Percentiles rank a stretch among this genome's conserved stretches.
Evolutionary conservation across 92 coral and sea anemone species (phyloP).

Genomic region (Siderastrea siderea): DNA sequence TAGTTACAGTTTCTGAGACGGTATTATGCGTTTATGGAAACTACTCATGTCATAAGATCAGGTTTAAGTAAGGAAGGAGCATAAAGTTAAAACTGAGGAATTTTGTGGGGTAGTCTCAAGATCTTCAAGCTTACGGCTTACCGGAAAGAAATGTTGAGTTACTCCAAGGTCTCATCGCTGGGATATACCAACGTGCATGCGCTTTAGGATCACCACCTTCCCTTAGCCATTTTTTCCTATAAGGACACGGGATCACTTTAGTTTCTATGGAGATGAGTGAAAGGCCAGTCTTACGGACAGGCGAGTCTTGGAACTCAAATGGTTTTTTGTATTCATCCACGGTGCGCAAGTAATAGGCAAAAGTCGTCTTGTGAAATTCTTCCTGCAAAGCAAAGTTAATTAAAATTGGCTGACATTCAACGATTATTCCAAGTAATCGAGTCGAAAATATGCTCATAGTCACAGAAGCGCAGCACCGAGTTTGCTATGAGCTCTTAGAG

Average conservation of each 20-base stretch:
- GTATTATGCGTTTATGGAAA: no score
- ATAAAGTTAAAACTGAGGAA: no score
- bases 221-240: constrained; percentile 74
- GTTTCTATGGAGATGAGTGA: constrained; percentile 81
- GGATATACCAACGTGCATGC: constrained; percentile 80
- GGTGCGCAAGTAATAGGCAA: constrained; percentile 75
- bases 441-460: no score
- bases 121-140: background rate
- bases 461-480: no score
- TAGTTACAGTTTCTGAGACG: no score
- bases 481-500: no score
- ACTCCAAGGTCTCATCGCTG: constrained; percentile 82
- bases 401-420: no score
- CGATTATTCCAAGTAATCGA: no score
- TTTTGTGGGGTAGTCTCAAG: no score
- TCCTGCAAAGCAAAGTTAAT: constrained; percentile 38
- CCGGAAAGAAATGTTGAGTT: constrained; percentile 79
- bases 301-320: constrained; percentile 66
- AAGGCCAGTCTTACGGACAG: constrained; percentile 81
- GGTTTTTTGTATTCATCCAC: constrained; percentile 82
- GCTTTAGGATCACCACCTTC: constrained; percentile 76
- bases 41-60: no score
- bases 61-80: no score
- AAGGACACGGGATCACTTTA: constrained; percentile 76
- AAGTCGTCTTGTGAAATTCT: constrained; percentile 79